Evolutionary conservation across 1,140 invertebrate species (phyloP).

Genomic region (Lordiphosa mommai): DNA sequence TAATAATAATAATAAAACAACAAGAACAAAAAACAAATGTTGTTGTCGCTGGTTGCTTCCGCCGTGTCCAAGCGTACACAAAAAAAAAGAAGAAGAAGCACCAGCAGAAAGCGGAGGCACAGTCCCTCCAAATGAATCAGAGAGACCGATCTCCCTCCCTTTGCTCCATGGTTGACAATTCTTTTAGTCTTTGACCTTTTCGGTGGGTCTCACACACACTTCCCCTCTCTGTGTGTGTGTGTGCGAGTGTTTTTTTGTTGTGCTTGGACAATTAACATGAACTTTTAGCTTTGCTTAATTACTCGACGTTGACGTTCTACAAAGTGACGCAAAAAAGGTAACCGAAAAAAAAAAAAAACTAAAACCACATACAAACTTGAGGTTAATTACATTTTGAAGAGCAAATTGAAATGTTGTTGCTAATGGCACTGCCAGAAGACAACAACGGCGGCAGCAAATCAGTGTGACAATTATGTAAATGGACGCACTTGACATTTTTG

Average conservation of each 20-base stretch:
- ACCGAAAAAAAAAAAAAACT: constrained; percentile 20
- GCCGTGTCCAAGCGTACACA: constrained; percentile 34
- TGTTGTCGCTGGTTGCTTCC: constrained; percentile 61
- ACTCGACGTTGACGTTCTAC: constrained; percentile 62
- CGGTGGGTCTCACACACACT: constrained; percentile 7
- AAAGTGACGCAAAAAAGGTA: constrained; percentile 63
- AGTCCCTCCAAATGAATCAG: constrained; percentile 38
- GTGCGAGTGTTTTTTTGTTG: constrained; percentile 30
- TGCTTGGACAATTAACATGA: constrained; percentile 73
- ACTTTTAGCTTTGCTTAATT: constrained; percentile 77
- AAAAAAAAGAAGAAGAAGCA: constrained; percentile 11
- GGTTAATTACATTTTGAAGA: constrained; percentile 76
- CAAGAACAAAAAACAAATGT: constrained; percentile 16
- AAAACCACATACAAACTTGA: constrained; percentile 22
- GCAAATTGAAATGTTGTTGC: constrained; percentile 65
- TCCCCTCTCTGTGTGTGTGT: constrained; percentile 4
- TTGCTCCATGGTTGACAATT: constrained; percentile 69
- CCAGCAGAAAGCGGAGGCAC: background rate
- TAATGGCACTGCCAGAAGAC: constrained; percentile 50
- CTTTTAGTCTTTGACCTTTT: constrained; percentile 75
- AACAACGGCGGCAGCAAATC: constrained; percentile 36
- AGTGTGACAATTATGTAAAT: constrained; percentile 77
- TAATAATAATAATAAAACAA: constrained; percentile 38
- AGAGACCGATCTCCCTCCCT: background rate
- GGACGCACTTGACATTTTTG: constrained; percentile 51